Conservation (phyloP, 2,888 invertebrate genomes). For the Calliphora vomitoria region DNA sequence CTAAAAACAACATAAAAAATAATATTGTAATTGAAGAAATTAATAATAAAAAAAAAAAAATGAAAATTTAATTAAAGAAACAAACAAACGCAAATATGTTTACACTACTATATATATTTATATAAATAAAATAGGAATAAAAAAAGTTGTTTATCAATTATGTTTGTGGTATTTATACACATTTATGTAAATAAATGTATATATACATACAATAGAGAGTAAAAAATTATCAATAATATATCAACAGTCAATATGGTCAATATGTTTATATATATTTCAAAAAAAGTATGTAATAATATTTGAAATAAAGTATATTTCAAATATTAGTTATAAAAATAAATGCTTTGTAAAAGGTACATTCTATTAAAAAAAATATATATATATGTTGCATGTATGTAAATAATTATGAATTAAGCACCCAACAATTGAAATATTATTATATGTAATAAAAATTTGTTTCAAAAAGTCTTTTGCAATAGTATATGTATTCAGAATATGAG, state of each 20-base stretch:
- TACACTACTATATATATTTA: slow-evolving; percentile 26
- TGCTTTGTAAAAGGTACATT: slow-evolving; percentile 46
- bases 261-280: slow-evolving; percentile 34
- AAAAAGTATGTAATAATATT: slow-evolving; percentile 26
- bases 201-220: slow-evolving; percentile 6
- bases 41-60: slow-evolving; percentile 16
- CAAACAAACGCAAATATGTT: neutral
- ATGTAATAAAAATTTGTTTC: slow-evolving; percentile 40
- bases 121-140: slow-evolving; percentile 36
- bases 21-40: slow-evolving; percentile 29
- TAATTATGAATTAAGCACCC: slow-evolving; percentile 52
- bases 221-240: too few species aligned
- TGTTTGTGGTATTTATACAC: slow-evolving; percentile 28
- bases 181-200: slow-evolving; percentile 20
- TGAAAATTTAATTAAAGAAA: slow-evolving; percentile 28
- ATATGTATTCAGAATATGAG: slow-evolving; percentile 16
- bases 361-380: neutral
- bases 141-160: slow-evolving; percentile 51
- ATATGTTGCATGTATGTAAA: slow-evolving; percentile 43
- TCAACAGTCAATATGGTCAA: slow-evolving; percentile 20
- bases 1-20: slow-evolving; percentile 10
- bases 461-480: slow-evolving; percentile 32
- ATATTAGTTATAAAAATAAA: slow-evolving; percentile 43
- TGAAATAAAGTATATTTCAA: slow-evolving; percentile 53
- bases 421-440: slow-evolving; percentile 53